A percentile compares a stretch with the other conserved stretches of the same genome.
Evolutionary conservation across 2,797 vertebrate genomes (phyloP).

Genomic region (Ctenosaura bakeri): DNA sequence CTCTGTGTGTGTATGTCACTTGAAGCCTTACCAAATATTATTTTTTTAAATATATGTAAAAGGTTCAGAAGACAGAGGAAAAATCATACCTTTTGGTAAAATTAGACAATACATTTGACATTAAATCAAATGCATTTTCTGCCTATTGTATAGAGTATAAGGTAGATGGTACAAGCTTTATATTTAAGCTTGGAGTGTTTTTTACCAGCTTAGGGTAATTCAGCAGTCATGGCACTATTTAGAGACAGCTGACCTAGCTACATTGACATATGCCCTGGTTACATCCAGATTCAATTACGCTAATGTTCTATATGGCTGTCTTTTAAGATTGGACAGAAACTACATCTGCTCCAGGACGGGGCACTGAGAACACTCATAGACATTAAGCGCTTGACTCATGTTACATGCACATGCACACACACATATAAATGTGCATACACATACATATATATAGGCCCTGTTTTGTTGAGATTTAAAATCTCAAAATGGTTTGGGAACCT

Average conservation of each 20-base stretch:
- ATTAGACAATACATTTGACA: conserved; percentile 17
- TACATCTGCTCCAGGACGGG: background rate
- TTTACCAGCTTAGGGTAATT: background rate
- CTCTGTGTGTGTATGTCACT: conserved; percentile 12
- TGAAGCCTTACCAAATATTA: background rate
- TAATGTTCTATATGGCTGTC: background rate
- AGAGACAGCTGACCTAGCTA: background rate
- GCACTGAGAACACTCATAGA: background rate
- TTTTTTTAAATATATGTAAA: conserved; percentile 1
- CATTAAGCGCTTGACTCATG: background rate
- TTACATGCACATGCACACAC: background rate
- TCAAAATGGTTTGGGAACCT: background rate
- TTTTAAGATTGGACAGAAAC: background rate
- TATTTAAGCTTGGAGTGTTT: background rate
- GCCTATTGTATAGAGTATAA: conserved; percentile 31
- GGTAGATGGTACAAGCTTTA: conserved; percentile 13
- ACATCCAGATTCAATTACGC: background rate
- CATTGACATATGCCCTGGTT: background rate
- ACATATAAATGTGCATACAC: background rate
- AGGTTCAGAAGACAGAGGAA: conserved; percentile 44
- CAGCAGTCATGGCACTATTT: background rate
- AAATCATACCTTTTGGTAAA: conserved; percentile 49
- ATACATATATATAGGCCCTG: background rate
- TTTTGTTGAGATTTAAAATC: background rate
- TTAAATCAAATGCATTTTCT: conserved; percentile 34